Evolutionary conservation across 2,888 invertebrate genomes (phyloP).

Genomic region (Melanostoma mellinum): DNA sequence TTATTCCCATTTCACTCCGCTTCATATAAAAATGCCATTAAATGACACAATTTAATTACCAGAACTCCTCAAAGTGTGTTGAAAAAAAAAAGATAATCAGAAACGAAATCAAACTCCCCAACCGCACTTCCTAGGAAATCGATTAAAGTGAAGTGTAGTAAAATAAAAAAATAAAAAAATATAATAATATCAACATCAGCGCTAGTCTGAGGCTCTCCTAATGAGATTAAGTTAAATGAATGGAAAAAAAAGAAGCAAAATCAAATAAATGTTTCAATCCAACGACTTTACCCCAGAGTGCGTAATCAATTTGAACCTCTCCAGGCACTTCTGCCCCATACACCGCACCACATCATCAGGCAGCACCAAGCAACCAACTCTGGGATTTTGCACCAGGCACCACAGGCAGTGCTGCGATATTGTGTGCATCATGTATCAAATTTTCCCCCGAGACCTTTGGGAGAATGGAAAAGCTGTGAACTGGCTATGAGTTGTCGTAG

Average conservation of each 20-base stretch:
- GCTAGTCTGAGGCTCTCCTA: conserved; percentile 22
- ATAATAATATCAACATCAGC: conserved; percentile 8
- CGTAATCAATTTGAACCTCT: conserved; percentile 47
- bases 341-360: not conserved
- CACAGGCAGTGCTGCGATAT: not conserved
- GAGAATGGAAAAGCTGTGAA: conserved; percentile 54
- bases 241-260: conserved; percentile 14
- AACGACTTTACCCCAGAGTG: conserved; percentile 39
- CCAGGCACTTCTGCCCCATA: not conserved
- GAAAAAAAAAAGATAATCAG: conserved; percentile 28
- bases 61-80: conserved; percentile 28
- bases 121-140: conserved; percentile 70
- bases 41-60: conserved; percentile 44
- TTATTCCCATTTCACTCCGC: not conserved
- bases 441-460: conserved; percentile 60
- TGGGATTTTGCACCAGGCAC: conserved; percentile 3
- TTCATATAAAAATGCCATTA: conserved; percentile 9
- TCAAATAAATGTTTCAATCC: conserved; percentile 13
- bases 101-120: conserved; percentile 43
- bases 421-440: conserved; percentile 33
- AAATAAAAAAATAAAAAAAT: conserved; percentile 26
- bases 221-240: conserved; percentile 26
- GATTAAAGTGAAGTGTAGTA: conserved; percentile 36
- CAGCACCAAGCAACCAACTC: conserved; percentile 7
- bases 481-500: conserved; percentile 56